Evolutionary conservation across 1,140 invertebrate species (phyloP), one percentile per base, ranked within the genome.

Genomic region (Araneus ventricosus): DNA sequence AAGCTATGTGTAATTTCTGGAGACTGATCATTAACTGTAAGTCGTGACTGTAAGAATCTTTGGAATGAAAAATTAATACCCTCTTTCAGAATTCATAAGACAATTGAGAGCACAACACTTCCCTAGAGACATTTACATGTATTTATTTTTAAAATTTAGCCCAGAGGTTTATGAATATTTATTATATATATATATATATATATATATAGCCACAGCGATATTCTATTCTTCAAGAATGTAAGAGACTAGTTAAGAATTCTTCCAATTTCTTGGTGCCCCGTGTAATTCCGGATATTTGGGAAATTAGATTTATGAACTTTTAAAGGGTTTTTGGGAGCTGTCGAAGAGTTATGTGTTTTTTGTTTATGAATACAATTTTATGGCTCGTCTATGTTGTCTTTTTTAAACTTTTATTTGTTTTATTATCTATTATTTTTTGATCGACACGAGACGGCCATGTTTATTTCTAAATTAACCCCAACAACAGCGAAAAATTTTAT

Each of bases 241-340:
- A 24, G 39, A 41, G 61, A n/a, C 61, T 88, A 70, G 86, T 88
- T 88, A 39, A 70, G 59, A 88, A 88, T 70, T 39, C 86, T 41
- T 37, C 59, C 86, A 88, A 30, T 88, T 88, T 88, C 24, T 34
- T 61, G 22, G 30, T 8, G 6, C 27, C 61, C n/a, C 17, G 61
- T 17, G 86, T 61, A 70, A 70, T 88, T 88, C 39, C 2, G 37
- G 61, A 88, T 88, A 88, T 88, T 88, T 70, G 10, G 86, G 10
- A 70, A 88, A 88, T 88, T 70, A 88, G 61, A 88, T 88, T 88
- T 88, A 88, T 70, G 63, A 88, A 41, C 61, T 41, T 88, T 88
- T 88, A n/a, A 45, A 63, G 70, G 22, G 30, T 2, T 37, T 75
- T 1, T 27, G 1, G 20, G 70, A 34, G 1, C 10, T 52, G 4